Conservation (phyloP, 1,140 invertebrate species). For the Bombus haemorrhoidalis region DNA sequence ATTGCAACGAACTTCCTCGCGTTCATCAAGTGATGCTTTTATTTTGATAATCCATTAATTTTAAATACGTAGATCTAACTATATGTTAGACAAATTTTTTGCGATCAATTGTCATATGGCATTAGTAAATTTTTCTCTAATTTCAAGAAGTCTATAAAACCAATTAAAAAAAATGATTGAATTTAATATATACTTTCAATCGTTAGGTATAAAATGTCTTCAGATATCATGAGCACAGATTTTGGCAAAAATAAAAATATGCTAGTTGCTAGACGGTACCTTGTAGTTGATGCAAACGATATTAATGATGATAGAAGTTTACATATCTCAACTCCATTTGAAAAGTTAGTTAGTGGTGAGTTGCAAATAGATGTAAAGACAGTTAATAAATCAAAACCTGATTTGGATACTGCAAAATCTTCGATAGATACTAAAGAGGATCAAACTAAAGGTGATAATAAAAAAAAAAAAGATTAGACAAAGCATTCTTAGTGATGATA, state of each 20-base stretch:
- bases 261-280: conserved; percentile 37
- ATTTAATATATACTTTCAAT: conserved; percentile 14
- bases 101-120: neutral
- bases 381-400: neutral
- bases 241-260: neutral
- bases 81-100: neutral
- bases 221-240: neutral
- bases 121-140: neutral
- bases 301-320: neutral
- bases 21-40: neutral
- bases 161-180: neutral
- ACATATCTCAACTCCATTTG: neutral
- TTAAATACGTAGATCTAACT: neutral
- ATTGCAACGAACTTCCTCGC: neutral
- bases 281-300: conserved; percentile 40
- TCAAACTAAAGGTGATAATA: conserved; percentile 19
- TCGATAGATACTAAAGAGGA: neutral
- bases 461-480: neutral
- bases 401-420: conserved; percentile 2
- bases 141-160: too few relatives aligned
- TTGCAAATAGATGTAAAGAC: neutral
- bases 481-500: neutral
- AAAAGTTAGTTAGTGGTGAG: conserved; percentile 56
- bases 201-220: conserved; percentile 49
- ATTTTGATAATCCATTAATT: neutral